Evolutionary conservation across 2,888 invertebrate genomes (phyloP), one percentile per base, ranked within the genome.

Genomic region (Catonia carolina): DNA sequence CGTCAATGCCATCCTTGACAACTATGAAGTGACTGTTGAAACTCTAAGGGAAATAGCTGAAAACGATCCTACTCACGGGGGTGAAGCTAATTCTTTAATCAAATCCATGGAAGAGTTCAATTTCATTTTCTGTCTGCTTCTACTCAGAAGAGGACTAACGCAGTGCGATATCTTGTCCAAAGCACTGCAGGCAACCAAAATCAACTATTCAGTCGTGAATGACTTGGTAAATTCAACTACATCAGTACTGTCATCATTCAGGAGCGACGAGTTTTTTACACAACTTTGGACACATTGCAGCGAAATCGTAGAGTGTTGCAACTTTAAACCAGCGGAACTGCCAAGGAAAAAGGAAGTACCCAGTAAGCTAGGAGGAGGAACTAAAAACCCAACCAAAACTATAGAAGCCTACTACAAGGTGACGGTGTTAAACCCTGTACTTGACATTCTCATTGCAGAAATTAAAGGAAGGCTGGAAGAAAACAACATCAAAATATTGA

Each of bases 401-500:
- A 35, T 50, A 50, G 35, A 50, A 50, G 50, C 50, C 33, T 50
- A 35, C 35, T 35, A 35, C 35, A 50, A 50, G 50, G 50, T 50
- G 50, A 35, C 50, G n/a, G 50, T 50, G 50, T 50, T 50, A n/a
- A 50, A 50, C 49, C 50, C 50, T 50, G 35, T 50, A 33, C 50
- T 50, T 50, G 50, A 50, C 50, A 50, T 50, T 33, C 50, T 50
- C 50, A 50, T 50, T 17, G 35, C 17, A 50, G 50, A 35, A 50
- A 50, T 50, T 50, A 35, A 50, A 50, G 35, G 35, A 50, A 50
- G 50, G 15, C 50, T 50, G 50, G 50, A 50, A 50, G 50, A 50
- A 50, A 50, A 50, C 50, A 50, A 50, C 50, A 7, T 50, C 50
- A 50, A 50, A 50, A 50, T 50, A 50, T 50, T 35, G 52, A 52